Evolutionary conservation across 2,113 vertebrate genomes (phyloP).

Genomic region (Oriolus oriolus): DNA sequence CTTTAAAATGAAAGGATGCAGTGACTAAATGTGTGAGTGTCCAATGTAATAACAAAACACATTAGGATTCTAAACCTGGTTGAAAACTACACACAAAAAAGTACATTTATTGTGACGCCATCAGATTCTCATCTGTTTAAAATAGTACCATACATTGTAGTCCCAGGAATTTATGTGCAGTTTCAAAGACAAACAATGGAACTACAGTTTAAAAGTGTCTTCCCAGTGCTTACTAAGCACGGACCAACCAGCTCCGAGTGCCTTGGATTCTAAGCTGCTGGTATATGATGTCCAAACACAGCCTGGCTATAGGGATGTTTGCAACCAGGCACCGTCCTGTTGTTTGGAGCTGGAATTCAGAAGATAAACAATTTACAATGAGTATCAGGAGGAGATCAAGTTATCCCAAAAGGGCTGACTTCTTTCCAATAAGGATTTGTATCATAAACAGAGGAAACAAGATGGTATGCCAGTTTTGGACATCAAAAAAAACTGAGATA

Average conservation of each 20-base stretch:
- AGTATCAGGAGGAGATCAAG: not conserved
- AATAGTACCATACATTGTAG: not conserved
- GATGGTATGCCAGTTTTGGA: not conserved
- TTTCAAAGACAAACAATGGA: not conserved
- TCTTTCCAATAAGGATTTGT: not conserved
- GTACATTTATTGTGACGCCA: not conserved
- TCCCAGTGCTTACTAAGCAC: not conserved
- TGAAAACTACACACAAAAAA: not conserved
- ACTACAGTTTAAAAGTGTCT: not conserved
- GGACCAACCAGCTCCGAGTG: rapidly evolving
- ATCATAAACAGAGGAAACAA: not conserved
- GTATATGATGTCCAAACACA: not conserved
- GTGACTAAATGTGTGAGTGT: not conserved
- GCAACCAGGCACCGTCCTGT: no score
- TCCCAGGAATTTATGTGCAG: not conserved
- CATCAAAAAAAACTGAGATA: not conserved
- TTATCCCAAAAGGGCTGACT: not conserved
- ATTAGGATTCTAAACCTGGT: not conserved
- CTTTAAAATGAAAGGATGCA: not conserved
- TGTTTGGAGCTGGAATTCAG: not conserved
- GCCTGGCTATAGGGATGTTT: not conserved
- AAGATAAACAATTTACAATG: not conserved
- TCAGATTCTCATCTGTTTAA: not conserved
- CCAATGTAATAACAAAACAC: not conserved
- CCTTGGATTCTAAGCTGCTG: not conserved